Evolutionary conservation across 2,113 vertebrate species (phyloP).

Genomic region (Rhinichthys klamathensis): DNA sequence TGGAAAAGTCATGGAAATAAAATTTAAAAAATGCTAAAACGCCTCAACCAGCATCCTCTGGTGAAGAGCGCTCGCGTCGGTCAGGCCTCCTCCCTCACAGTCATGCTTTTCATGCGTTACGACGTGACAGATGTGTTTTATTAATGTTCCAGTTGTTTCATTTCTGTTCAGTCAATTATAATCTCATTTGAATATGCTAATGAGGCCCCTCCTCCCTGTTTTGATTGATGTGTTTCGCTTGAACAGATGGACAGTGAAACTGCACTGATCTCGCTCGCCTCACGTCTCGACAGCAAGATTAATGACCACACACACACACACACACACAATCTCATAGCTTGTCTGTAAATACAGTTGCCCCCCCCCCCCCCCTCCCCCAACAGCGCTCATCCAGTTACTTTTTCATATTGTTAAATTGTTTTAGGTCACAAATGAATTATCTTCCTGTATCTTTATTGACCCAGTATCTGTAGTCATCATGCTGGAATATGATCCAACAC

Average conservation of each 20-base stretch:
- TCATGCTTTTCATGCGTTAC: neutral
- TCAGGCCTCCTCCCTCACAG: neutral
- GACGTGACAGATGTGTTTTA: too few species aligned
- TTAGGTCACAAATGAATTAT: neutral
- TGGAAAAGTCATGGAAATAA: too few species aligned
- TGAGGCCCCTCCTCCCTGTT: neutral
- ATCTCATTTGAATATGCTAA: neutral
- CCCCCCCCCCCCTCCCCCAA: neutral
- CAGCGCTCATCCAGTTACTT: neutral
- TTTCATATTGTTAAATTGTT: neutral
- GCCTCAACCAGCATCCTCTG: neutral
- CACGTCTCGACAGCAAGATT: constrained; percentile 1
- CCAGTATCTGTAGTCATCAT: neutral
- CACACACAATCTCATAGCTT: neutral
- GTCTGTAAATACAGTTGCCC: neutral
- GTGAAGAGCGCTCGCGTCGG: neutral
- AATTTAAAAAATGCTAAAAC: too few species aligned
- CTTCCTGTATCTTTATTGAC: neutral
- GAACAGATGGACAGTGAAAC: constrained; percentile 29
- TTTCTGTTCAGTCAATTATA: neutral
- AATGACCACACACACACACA: neutral
- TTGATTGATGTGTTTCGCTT: constrained; percentile 6
- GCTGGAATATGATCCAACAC: neutral
- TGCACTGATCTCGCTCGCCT: neutral
- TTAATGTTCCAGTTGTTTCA: neutral